phyloP scores from a whole-genome alignment of 1,140 invertebrate species.

The Drosophila sp. region DNA sequence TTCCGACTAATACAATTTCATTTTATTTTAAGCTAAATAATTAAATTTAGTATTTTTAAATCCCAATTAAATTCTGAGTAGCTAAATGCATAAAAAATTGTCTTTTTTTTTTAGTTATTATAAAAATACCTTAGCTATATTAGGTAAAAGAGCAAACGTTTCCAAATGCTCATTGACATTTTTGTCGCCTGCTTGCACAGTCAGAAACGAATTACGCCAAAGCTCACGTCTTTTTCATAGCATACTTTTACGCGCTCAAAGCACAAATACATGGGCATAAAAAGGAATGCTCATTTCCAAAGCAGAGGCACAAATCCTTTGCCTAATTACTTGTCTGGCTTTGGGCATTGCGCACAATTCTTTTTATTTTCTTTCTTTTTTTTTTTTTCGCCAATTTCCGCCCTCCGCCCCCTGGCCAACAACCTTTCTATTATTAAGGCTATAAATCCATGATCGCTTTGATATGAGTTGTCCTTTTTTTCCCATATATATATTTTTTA shows the following conservation, averaged over 20 bases:
- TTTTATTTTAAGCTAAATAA: too few species aligned
- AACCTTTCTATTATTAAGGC: conserved; percentile 75
- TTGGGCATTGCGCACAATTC: conserved; percentile 43
- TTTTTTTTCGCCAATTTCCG: conserved; percentile 54
- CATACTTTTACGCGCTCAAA: conserved; percentile 41
- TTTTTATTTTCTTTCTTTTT: conserved; percentile 45
- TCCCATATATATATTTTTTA: conserved; percentile 63
- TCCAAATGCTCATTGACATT: conserved; percentile 4
- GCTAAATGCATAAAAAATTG: too few species aligned
- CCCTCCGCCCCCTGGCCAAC: background rate
- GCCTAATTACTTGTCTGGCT: conserved; percentile 79
- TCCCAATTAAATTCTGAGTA: too few species aligned
- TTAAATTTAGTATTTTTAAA: too few species aligned
- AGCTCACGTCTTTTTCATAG: conserved; percentile 64
- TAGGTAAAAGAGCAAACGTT: background rate
- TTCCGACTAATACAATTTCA: too few species aligned
- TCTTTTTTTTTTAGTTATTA: too few species aligned
- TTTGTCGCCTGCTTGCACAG: conserved; percentile 38
- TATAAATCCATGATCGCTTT: conserved; percentile 83
- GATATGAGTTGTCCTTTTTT: conserved; percentile 72
- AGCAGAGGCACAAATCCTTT: conserved; percentile 69
- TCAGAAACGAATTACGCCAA: conserved; percentile 25
- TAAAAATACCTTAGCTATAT: background rate
- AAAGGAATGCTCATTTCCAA: conserved; percentile 36
- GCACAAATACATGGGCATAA: conserved; percentile 15